Percentiles rank a stretch among this genome's conserved stretches.
These are phyloP conservation scores for Listronotus oregonensis DNA, from an alignment of 1,140 invertebrate species.

Conservation along the genomic window DNA sequence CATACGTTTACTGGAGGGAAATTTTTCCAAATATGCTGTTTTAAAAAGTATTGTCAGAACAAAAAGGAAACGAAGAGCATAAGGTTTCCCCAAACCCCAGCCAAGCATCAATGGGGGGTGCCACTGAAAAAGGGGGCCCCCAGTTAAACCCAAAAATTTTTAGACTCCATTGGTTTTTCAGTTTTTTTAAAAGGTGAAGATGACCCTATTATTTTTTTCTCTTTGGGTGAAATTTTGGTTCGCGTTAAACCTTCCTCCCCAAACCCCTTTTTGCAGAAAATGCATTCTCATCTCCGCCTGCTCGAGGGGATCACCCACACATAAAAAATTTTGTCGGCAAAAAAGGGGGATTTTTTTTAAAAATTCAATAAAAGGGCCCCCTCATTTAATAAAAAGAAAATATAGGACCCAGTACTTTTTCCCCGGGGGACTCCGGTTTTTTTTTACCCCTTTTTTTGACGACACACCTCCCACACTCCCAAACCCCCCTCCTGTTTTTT, in stretches of 20 bases:
- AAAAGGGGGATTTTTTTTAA: not conserved
- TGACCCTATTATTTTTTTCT: not conserved
- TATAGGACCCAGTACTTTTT: not conserved
- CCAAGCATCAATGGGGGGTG: not conserved
- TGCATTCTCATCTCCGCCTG: not conserved
- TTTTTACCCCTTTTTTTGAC: not conserved
- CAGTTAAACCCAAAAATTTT: not conserved
- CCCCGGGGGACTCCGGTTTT: too few species aligned
- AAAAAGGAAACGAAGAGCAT: too few species aligned
- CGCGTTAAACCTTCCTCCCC: not conserved
- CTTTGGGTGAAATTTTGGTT: too few species aligned
- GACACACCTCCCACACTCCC: not conserved
- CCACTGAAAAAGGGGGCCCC: not conserved
- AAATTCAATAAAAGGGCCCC: not conserved
- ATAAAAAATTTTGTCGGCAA: conserved; percentile 6
- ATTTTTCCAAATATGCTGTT: too few species aligned
- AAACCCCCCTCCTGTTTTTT: not conserved
- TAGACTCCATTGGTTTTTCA: not conserved
- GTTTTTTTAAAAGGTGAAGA: not conserved
- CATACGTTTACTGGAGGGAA: too few species aligned
- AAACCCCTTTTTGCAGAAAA: not conserved
- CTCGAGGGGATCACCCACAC: not conserved
- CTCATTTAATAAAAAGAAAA: conserved; percentile 9
- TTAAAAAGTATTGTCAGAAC: not conserved
- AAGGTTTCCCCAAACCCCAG: not conserved